These are phyloP conservation scores for Parotocinclus haroldoi DNA, from an alignment of 2,797 vertebrate species.

Conservation along the genomic window DNA sequence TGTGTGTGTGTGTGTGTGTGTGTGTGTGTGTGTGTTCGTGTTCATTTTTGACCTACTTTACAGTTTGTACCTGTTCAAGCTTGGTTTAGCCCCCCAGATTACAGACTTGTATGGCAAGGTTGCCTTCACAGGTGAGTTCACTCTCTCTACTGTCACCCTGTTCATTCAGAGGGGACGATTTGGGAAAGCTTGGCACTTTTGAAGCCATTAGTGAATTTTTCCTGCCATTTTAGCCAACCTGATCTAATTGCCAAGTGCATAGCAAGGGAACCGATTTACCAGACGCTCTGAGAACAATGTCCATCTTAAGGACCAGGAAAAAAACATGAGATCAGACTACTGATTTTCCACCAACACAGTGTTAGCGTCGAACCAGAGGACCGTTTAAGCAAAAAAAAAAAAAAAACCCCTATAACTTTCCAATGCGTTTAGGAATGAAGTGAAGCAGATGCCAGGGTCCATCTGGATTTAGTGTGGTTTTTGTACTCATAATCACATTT, in stretches of 20 bases:
- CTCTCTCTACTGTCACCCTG: background rate
- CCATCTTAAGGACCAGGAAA: slow-evolving; percentile 45
- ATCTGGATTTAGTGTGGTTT: too few species aligned
- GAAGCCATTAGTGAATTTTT: slow-evolving; percentile 66
- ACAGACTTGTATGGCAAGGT: slow-evolving; percentile 98
- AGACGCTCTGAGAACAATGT: slow-evolving; percentile 40
- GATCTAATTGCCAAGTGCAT: slow-evolving; percentile 44
- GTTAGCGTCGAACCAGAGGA: background rate
- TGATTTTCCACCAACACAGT: background rate
- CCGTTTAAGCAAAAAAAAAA: too few species aligned
- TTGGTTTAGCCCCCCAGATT: slow-evolving; percentile 95
- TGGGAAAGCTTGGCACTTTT: slow-evolving; percentile 51
- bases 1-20: too few species aligned
- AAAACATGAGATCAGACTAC: background rate
- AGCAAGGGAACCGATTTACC: slow-evolving; percentile 43
- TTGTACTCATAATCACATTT: too few species aligned
- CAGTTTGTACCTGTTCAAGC: slow-evolving; percentile 96
- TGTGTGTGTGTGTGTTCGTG: too few species aligned
- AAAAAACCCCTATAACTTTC: too few species aligned
- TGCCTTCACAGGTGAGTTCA: slow-evolving; percentile 89
- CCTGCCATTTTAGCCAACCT: slow-evolving; percentile 55
- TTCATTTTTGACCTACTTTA: too few species aligned
- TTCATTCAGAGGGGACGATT: background rate
- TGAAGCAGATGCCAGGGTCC: too few species aligned
- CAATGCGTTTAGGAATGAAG: too few species aligned